Conservation (phyloP, 2,797 vertebrate species). For the Etheostoma nigrum region DNA sequence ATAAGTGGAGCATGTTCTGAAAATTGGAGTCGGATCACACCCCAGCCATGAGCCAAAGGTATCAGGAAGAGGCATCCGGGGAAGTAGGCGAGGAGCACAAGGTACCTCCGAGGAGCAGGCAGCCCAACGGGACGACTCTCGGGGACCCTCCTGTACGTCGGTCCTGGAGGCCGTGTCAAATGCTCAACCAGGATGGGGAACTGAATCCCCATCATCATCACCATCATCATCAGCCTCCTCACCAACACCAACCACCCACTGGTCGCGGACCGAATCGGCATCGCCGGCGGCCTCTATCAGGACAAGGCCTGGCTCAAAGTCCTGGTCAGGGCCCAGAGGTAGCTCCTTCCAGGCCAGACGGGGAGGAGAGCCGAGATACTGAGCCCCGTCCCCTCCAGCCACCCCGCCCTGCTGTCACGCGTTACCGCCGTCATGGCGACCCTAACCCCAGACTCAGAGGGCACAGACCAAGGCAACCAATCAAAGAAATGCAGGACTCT, state of each 20-base stretch:
- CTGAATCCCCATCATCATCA: slow-evolving; percentile 68
- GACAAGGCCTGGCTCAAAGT: slow-evolving; percentile 52
- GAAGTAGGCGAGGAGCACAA: slow-evolving; percentile 62
- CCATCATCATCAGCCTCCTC: slow-evolving; percentile 47
- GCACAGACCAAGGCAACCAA: slow-evolving; percentile 59
- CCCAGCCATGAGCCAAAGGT: slow-evolving; percentile 75
- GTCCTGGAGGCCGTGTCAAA: slow-evolving; percentile 86
- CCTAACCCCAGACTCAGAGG: slow-evolving; percentile 74
- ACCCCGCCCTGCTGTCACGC: slow-evolving; percentile 70
- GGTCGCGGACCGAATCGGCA: slow-evolving; percentile 66
- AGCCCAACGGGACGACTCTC: slow-evolving; percentile 50
- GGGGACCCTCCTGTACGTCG: slow-evolving; percentile 70
- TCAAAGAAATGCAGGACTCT: slow-evolving; percentile 50
- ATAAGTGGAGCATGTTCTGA: slow-evolving; percentile 65
- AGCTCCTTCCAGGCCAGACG: slow-evolving; percentile 9
- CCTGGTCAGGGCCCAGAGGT: slow-evolving; percentile 8
- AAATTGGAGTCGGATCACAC: slow-evolving; percentile 38
- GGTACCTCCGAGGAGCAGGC: slow-evolving; percentile 50
- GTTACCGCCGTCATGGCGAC: slow-evolving; percentile 80
- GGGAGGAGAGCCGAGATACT: background rate
- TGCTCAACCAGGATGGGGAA: slow-evolving; percentile 80
- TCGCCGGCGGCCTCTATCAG: slow-evolving; percentile 59
- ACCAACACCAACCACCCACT: slow-evolving; percentile 45
- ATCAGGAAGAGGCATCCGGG: slow-evolving; percentile 56
- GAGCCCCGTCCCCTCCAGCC: slow-evolving; percentile 59